Evolutionary conservation across 1,140 invertebrate species (phyloP), one percentile per base, ranked within the genome.

Genomic region (Drosophila lacteicornis): DNA sequence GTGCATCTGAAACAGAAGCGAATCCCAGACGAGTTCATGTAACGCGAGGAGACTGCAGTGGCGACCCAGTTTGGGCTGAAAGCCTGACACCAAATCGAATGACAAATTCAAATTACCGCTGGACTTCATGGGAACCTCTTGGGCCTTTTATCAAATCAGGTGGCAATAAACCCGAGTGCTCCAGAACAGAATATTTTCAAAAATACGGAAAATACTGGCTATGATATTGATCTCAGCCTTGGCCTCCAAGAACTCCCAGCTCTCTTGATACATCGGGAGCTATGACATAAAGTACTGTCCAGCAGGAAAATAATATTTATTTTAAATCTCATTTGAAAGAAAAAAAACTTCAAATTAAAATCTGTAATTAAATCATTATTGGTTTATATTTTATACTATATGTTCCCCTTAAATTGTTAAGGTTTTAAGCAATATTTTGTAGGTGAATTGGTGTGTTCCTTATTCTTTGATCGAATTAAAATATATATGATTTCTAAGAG

Each of bases 41-140:
- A 15, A 50, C 17, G 33, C 50, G 15, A 27, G 25, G 22, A 63
- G 25, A 22, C 11, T 51, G 27, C n/a, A 51, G 12, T 33, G 42
- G 42, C 25, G 27, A 60, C 30, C 51, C 25, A 43, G 12, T 27
- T 65, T 40, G 25, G 25, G 43, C 6, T 15, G 4, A 4, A n/a
- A n/a, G 3, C n/a, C 9, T 15, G 12, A 27, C 22, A n/a, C 36
- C 27, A 43, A 67, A 36, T 43, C 46, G 27, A 51, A 67, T 65
- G 43, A 65, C 65, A 67, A 67, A 49, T 67, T 65, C 13, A 66
- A 67, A 56, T 67, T 65, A 65, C 59, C 27, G 8, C 4, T 8
- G 33, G 3, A 15, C 25, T 68, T 68, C 25, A 42, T 50, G 63
- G 66, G 27, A 67, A 50, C 15, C 8, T 25, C 12, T 38, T 46